Conservation (phyloP, 2,113 vertebrate genomes). For the Oryzias woworae region DNA sequence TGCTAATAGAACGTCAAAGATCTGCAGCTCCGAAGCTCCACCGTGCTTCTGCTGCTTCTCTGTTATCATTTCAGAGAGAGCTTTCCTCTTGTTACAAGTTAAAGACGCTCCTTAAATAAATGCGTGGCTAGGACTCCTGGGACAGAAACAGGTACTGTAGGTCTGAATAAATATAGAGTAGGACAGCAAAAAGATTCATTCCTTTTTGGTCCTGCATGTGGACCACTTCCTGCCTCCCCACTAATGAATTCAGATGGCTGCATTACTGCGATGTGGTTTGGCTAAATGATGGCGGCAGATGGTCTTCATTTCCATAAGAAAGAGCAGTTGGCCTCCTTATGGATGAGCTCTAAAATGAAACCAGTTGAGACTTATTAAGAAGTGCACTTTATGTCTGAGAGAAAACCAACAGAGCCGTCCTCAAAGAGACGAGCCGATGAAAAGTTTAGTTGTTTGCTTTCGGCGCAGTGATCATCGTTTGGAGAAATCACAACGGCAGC, state of each 20-base stretch:
- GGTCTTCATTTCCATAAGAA: constrained; percentile 78
- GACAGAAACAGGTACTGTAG: constrained; percentile 52
- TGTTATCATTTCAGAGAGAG: constrained; percentile 51
- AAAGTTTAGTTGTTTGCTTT: constrained; percentile 37
- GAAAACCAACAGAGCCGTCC: constrained; percentile 31
- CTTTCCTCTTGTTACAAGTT: constrained; percentile 65
- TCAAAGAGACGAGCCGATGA: constrained; percentile 51
- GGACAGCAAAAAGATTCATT: constrained; percentile 68
- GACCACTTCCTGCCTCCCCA: constrained; percentile 49
- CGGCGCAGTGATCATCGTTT: constrained; percentile 40
- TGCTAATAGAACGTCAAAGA: background rate
- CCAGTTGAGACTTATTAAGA: constrained; percentile 74
- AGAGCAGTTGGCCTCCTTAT: constrained; percentile 73
- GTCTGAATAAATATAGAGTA: constrained; percentile 66
- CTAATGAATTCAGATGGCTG: constrained; percentile 79
- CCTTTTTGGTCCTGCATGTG: constrained; percentile 56
- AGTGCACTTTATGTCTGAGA: constrained; percentile 55
- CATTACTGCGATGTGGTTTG: constrained; percentile 71
- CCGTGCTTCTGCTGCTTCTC: background rate
- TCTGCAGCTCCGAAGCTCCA: constrained; percentile 11
- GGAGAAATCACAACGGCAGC: constrained; percentile 31
- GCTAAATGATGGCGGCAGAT: constrained; percentile 75
- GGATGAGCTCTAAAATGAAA: constrained; percentile 70
- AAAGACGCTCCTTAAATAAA: constrained; percentile 75
- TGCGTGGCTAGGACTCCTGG: constrained; percentile 59